Evolutionary conservation across 2,797 vertebrate genomes (phyloP), one percentile per base, ranked within the genome.

Genomic region (Coregonus sp.): DNA sequence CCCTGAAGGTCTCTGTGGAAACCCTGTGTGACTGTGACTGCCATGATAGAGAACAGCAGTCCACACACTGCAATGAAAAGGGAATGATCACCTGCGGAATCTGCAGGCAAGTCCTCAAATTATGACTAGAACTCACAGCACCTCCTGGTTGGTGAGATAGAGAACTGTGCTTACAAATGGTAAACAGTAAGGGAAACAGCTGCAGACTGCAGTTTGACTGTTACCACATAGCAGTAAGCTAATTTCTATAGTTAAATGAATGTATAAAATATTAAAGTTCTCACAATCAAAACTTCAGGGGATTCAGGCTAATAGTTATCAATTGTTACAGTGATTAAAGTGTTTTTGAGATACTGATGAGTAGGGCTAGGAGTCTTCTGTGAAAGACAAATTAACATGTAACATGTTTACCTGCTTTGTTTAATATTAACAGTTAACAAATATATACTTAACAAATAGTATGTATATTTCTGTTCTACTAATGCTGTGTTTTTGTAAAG

Each of bases 1-100:
- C 90, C 74, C 77, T 96, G 73, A 88, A 37, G 14, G 86, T 95
- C 72, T 84, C 87, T 1, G 29, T 95, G 73, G 59, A 83, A 2
- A 94, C 92, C 0, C 16, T 88, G 35, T 95, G 95, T 73, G 59
- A 87, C 1, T 96, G 95, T 80, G 25, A 92, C 1, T 96, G 95
- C 69, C 4, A 72, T 0, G 87, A 88, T 1, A 1, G 1, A 0
- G 80, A 91, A 77, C 1, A 59, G 6, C 72, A 5, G 0, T 85
- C 92, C 14, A 0, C 51, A 0, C 50, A 92, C 81, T 96, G 95
- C 83, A 88, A 51, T 0, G 84, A 84, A 20, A 85, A 77, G 0
- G 95, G 95, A 1, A 85, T 82, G 14, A 88, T 94, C 40, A 82
- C 77, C 4, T 96, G 95, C 0, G 95, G 95, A 2, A 75, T 92